Conservation (phyloP, 2,888 invertebrate species). For the Pammene fasciana region DNA sequence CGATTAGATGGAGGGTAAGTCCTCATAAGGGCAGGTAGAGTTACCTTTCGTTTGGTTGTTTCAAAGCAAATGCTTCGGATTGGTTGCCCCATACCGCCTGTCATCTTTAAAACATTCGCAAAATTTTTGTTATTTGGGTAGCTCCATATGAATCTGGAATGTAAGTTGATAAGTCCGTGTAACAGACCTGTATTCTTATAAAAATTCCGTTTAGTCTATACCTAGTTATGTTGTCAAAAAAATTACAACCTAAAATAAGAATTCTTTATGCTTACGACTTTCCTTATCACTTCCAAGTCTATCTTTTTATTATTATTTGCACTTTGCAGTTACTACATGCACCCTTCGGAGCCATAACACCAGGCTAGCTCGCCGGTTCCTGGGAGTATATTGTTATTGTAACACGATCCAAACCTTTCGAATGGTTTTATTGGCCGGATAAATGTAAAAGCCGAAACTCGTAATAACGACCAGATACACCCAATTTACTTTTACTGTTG, state of each 20-base stretch:
- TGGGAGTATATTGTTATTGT: slow-evolving; percentile 1
- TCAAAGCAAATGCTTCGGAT: too few relatives aligned
- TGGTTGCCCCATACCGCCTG: too few relatives aligned
- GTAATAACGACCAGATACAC: not conserved
- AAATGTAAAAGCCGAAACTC: slow-evolving; percentile 11
- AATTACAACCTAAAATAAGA: not conserved
- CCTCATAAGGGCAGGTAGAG: too few relatives aligned
- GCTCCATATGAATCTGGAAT: too few relatives aligned
- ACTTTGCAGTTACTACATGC: slow-evolving; percentile 1
- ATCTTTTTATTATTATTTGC: slow-evolving; percentile 8
- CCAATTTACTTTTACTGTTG: not conserved
- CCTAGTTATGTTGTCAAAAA: too few relatives aligned
- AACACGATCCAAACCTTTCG: slow-evolving; percentile 8
- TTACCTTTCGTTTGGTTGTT: too few relatives aligned
- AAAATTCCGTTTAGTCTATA: too few relatives aligned
- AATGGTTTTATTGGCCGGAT: slow-evolving; percentile 3
- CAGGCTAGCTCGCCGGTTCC: not conserved
- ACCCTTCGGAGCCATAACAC: not conserved
- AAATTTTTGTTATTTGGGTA: too few relatives aligned
- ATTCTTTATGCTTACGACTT: not conserved
- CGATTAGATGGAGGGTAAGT: too few relatives aligned
- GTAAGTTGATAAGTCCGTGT: too few relatives aligned
- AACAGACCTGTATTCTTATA: too few relatives aligned
- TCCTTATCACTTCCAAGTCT: not conserved
- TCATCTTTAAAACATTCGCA: too few relatives aligned